Percentiles rank a stretch among this genome's conserved stretches.
Conservation (phyloP, 2,888 invertebrate species). For the Lysandra coridon region DNA sequence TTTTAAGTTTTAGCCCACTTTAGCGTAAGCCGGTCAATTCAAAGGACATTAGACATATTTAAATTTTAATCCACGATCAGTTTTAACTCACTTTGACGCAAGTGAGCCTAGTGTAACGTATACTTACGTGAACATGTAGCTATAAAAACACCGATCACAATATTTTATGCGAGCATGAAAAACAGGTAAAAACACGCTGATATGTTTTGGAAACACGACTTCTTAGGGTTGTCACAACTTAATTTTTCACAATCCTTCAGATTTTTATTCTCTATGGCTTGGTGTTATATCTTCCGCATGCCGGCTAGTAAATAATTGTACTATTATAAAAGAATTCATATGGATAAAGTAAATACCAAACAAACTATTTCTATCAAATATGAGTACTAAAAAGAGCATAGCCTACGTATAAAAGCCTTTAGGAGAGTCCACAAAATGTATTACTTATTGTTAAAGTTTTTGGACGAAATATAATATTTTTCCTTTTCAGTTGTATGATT, state of each 20-base stretch:
- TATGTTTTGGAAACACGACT: conserved; percentile 13
- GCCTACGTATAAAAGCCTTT: no score
- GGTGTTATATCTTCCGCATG: not conserved
- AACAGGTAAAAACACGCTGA: conserved; percentile 20
- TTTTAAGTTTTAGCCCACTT: no score
- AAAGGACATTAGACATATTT: no score
- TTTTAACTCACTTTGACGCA: no score
- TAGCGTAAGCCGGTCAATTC: no score
- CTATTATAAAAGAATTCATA: no score
- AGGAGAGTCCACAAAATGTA: no score
- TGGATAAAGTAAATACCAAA: no score
- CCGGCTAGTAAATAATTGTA: no score
- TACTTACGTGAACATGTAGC: conserved; percentile 14
- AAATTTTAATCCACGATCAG: no score
- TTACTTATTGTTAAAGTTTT: not conserved
- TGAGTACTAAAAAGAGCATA: no score
- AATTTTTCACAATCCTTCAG: not conserved
- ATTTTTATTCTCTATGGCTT: not conserved
- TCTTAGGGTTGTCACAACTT: conserved; percentile 2
- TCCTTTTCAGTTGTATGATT: not conserved
- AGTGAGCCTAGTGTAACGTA: not conserved
- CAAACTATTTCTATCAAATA: no score
- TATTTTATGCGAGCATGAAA: conserved; percentile 23
- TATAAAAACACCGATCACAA: conserved; percentile 33
- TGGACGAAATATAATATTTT: not conserved